These are phyloP conservation scores for Matsumyia berberina DNA, from an alignment of 2,888 invertebrate genomes.

Conservation along the genomic window DNA sequence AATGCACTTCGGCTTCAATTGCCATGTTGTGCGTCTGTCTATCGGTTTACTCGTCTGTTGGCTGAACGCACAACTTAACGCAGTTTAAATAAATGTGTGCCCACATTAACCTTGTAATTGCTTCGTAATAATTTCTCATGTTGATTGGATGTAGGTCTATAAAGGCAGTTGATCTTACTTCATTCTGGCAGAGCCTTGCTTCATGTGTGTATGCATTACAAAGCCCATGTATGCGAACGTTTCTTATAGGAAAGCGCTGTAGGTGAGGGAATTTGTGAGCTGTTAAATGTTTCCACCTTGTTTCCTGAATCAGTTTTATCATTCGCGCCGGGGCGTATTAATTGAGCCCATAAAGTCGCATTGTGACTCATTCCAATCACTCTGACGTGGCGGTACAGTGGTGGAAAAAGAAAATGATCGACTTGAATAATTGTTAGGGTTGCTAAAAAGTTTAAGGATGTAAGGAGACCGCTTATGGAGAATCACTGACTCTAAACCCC, in stretches of 20 bases:
- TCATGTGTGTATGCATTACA: not conserved
- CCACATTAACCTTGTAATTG: constrained; percentile 76
- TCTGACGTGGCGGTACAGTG: constrained; percentile 21
- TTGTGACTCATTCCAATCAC: constrained; percentile 48
- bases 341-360: constrained; percentile 60
- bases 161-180: constrained; percentile 53
- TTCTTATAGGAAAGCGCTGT: constrained; percentile 1
- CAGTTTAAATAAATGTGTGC: constrained; percentile 64
- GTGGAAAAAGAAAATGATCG: not conserved
- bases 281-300: constrained; percentile 55
- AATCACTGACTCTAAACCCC: too few species aligned
- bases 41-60: not conserved
- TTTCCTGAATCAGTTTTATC: constrained; percentile 51
- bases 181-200: constrained; percentile 6
- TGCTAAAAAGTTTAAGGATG: too few species aligned
- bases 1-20: constrained; percentile 60
- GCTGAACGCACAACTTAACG: constrained; percentile 38
- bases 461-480: too few species aligned
- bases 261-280: constrained; percentile 52
- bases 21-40: constrained; percentile 46
- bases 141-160: constrained; percentile 67
- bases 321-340: constrained; percentile 63
- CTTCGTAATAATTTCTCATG: constrained; percentile 63
- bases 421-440: too few species aligned
- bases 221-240: constrained; percentile 1